Conservation (phyloP, 2,113 vertebrate genomes). For the Colaptes auratus region DNA sequence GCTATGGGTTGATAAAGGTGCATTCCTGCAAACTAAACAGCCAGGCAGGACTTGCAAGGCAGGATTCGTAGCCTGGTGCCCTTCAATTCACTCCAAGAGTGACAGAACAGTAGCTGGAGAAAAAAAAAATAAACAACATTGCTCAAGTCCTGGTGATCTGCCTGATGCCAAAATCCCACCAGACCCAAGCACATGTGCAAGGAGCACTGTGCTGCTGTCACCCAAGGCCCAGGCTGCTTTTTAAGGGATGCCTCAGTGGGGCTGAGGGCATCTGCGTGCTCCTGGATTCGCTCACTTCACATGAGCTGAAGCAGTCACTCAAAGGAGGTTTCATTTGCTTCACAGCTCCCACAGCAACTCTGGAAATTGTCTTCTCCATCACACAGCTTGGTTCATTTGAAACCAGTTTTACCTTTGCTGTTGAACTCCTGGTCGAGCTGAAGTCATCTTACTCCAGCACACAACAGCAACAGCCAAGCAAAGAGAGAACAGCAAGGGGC, state of each 20-base stretch:
- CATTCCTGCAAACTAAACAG: neutral
- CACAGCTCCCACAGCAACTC: neutral
- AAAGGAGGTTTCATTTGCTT: neutral
- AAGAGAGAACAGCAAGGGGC: neutral
- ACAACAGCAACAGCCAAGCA: neutral
- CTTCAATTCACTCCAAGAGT: neutral
- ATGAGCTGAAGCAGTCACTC: neutral
- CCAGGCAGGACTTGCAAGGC: neutral
- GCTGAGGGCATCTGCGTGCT: neutral
- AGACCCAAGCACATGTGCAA: neutral
- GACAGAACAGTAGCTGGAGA: neutral
- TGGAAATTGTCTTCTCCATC: neutral
- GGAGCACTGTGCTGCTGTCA: neutral
- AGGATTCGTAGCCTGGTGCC: slow-evolving; percentile 7
- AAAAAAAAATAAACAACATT: neutral
- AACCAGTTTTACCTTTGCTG: neutral
- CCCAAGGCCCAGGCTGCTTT: neutral
- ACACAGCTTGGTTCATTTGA: neutral
- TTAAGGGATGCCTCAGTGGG: neutral
- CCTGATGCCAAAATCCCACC: neutral
- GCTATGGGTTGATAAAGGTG: slow-evolving; percentile 11
- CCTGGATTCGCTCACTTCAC: neutral
- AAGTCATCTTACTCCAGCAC: neutral
- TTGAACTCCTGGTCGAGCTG: neutral
- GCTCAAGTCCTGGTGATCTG: neutral